A percentile compares a stretch with the other conserved stretches of the same genome.
Conservation (phyloP, 2,888 invertebrate genomes). For the Amiota minor region DNA sequence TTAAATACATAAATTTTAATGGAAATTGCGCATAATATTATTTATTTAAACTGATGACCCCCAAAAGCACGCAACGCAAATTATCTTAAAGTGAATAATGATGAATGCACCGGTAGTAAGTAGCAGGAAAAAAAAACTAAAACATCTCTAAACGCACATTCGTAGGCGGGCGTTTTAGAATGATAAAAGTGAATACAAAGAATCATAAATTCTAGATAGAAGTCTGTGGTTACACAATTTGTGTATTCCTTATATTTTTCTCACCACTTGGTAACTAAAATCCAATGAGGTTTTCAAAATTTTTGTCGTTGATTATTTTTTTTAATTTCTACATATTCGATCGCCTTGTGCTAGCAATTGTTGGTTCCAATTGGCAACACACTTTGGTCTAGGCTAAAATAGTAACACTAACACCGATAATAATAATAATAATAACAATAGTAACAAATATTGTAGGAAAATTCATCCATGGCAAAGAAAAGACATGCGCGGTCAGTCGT, state of each 20-base stretch:
- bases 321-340: background rate
- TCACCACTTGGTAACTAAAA: slow-evolving; percentile 28
- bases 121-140: no score
- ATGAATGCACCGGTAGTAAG: no score
- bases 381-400: background rate
- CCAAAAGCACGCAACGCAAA: no score
- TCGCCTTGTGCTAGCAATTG: background rate
- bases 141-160: no score
- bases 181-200: no score
- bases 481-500: slow-evolving; percentile 73
- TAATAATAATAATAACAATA: background rate
- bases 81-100: no score
- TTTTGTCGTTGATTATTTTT: background rate
- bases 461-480: no score
- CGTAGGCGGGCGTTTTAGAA: no score
- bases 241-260: slow-evolving; percentile 31
- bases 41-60: no score
- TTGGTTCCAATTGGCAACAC: slow-evolving; percentile 26
- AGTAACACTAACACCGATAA: background rate
- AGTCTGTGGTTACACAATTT: slow-evolving; percentile 14
- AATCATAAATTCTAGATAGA: background rate
- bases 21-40: no score
- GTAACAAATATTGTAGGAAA: slow-evolving; percentile 9
- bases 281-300: background rate
- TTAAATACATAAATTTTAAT: no score